Base-by-base conservation (phyloP, 2,113 vertebrate species). In the Taurulus bubalis region DNA sequence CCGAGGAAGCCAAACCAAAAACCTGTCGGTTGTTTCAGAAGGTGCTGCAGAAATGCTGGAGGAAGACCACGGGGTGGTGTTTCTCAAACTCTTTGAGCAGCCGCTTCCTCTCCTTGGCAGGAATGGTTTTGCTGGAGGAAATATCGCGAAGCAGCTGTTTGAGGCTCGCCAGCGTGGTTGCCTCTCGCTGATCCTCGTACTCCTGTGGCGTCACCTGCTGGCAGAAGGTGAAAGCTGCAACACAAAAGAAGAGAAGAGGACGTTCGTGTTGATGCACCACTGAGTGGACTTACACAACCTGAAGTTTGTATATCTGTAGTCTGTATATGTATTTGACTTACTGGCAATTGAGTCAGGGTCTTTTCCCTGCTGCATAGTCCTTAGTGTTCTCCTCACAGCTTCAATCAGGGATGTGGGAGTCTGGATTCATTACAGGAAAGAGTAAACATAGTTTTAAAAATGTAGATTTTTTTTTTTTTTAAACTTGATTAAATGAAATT, bases 221-320 rank as follows among this genome's bases (percentile, higher is more conserved):
- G 86, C 96, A 97, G 94, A 97, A 97, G 14, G 91, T 93, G 87
- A 97, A 96, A 10, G 88, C 96, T 98, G 90, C 82, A 78, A 82
- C 51, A 72, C 38, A 77, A n/a, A n/a, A 85, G 16, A 2, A 26
- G 11, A 3, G 49, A 79, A 8, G 20, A 16, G 28, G 10, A 53
- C 2, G 5, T 45, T 1, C 1, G 42, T 6, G 24, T 28, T 59
- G 22, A 65, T 12, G 3, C 30, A 32, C 6, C 30, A 32, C 30
- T 32, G 30, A 49, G 2, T 4, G 24, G 12, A 36, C 59, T 62
- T n/a, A 47, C 8, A 56, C 24, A 42, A 16, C 34, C 26, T 51
- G 10, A 73, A 32, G 7, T 8, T 26, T 45, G 34, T 6, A 4
- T 34, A 34, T 34, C 34, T 34, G 34, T 34, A 34, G 34, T 59